Base-by-base conservation (phyloP, 2,888 invertebrate species). In the Myopa tessellatipennis region DNA sequence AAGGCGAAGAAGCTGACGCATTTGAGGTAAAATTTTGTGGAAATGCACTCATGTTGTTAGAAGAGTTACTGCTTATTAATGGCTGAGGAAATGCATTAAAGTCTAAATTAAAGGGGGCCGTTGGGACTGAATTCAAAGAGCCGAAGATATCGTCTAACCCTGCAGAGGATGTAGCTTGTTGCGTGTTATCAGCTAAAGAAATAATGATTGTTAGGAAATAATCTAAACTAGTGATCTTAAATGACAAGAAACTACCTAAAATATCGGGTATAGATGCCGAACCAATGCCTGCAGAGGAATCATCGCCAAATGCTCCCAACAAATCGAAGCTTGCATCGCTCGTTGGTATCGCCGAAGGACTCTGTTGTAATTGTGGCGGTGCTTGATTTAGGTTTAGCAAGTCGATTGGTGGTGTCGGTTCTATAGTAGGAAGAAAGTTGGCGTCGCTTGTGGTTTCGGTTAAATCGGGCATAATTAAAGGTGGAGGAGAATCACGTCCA, bases 141-240 rank as follows among this genome's bases (percentile, higher is more conserved):
- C 93, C 93, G 85, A 94, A 94, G 7, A 94, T 93, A 85, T 94
- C 94, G 84, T 94, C 94, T 78, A 91, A 88, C 77, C 89, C 90
- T 3, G 84, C 81, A 10, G 83, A 80, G 26, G 83, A 81, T 72
- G 82, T 86, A 14, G 87, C 8, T 58, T 75, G 80, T 78, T 84
- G 83, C 36, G 81, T 79, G 72, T 85, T 85, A 76, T 84, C 84
- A 75, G 82, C 77, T 81, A 76, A 55, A 16, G 79, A 45, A 18
- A 63, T 61, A 8, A 61, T 65, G 34, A 36, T 65, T 16, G 38
- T 26, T 26, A 26, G 26, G 26, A 26, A 26, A 26, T 26, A 26
- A 36, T 34, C 26, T 65, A 65, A 26, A 14, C 10, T 65, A 65
- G 7, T 65, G 1, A 34, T 10, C 18, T 65, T 65, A 18, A 26